Conservation (phyloP, 2,113 vertebrate genomes). For the Aviceda subcristata region DNA sequence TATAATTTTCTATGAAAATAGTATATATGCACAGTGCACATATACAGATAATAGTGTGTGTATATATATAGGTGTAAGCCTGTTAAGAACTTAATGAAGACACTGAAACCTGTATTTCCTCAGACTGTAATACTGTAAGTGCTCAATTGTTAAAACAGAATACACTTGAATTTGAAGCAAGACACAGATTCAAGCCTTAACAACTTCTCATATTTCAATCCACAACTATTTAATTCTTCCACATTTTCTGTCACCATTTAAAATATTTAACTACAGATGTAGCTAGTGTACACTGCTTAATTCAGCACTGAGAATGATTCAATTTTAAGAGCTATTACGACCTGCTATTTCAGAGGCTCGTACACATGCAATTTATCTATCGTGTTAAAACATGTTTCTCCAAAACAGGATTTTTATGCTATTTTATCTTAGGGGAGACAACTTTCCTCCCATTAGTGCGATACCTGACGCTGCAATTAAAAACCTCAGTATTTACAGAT, state of each 20-base stretch:
- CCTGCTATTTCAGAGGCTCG: conserved; percentile 43
- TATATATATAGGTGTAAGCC: neutral
- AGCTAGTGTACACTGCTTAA: conserved; percentile 1
- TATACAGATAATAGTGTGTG: neutral
- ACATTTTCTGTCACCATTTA: neutral
- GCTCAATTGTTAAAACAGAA: conserved; percentile 23
- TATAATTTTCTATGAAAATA: neutral
- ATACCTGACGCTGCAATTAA: neutral
- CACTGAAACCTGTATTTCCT: neutral
- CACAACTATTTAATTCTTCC: conserved; percentile 3
- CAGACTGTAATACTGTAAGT: neutral
- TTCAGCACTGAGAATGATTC: neutral
- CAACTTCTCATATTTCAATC: neutral
- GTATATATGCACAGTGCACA: neutral
- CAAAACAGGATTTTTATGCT: neutral
- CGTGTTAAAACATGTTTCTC: conserved; percentile 10
- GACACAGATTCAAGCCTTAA: conserved; percentile 19
- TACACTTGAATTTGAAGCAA: conserved; percentile 33
- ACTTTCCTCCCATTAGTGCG: neutral
- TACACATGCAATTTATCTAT: neutral
- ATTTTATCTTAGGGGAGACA: neutral
- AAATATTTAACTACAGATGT: conserved; percentile 19
- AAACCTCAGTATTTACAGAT: conserved; percentile 17
- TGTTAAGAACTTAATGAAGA: neutral
- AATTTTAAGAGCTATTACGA: conserved; percentile 33